A percentile compares a stretch with the other conserved stretches of the same genome.
Evolutionary conservation across 2,113 vertebrate genomes (phyloP).

Genomic region (Sylvicapra grimmia): DNA sequence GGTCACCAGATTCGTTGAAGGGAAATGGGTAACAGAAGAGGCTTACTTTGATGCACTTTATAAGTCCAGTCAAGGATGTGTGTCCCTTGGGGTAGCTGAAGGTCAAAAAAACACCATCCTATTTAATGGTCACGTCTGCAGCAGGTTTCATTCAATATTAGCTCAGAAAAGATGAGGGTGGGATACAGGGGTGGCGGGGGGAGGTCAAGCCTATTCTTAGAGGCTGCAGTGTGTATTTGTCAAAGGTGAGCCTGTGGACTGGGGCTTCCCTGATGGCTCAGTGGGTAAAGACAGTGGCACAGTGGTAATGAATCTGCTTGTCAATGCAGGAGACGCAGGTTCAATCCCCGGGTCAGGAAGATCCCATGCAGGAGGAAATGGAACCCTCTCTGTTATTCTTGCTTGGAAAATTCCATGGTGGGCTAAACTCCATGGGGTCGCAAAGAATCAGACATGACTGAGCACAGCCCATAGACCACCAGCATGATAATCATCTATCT

Average conservation of each 20-base stretch:
- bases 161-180: not conserved
- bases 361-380: not conserved
- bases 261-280: not conserved
- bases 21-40: not conserved
- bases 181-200: not conserved
- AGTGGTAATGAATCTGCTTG: not conserved
- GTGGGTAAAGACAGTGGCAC: not conserved
- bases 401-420: not conserved
- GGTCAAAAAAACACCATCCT: not conserved
- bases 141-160: not conserved
- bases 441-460: not conserved
- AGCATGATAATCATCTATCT: not conserved
- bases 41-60: not conserved
- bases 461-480: not conserved
- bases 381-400: not conserved
- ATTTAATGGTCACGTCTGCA: not conserved
- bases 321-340: not conserved
- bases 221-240: not conserved
- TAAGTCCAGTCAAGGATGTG: not conserved
- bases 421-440: not conserved
- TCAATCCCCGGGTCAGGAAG: not conserved
- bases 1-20: not conserved
- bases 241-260: not conserved
- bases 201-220: not conserved
- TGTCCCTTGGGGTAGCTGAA: not conserved